These are phyloP conservation scores for Arbacia lixula DNA, from an alignment of 53 echinoderm and acorn worm genomes.

Conservation along the genomic window DNA sequence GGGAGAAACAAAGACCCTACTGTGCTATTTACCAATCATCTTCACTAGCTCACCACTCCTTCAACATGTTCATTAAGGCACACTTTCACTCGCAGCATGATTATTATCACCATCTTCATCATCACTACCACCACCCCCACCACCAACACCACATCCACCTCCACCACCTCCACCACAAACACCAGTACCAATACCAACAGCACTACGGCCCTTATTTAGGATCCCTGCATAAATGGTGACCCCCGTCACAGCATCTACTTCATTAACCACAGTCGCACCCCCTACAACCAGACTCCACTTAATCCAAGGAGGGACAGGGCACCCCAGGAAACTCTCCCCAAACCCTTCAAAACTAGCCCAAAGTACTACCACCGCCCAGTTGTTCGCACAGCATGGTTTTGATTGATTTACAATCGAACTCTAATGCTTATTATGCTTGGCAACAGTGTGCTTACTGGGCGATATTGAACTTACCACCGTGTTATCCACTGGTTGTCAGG, in stretches of 20 bases:
- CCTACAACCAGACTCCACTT: too few relatives aligned
- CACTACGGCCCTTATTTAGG: neutral
- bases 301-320: too few relatives aligned
- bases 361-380: constrained; percentile 1
- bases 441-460: constrained; percentile 18
- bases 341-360: too few relatives aligned
- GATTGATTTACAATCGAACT: constrained; percentile 41
- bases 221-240: neutral
- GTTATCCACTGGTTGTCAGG: too few relatives aligned
- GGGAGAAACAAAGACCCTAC: too few relatives aligned
- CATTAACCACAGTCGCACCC: neutral
- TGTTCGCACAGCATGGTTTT: constrained; percentile 28
- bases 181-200: neutral
- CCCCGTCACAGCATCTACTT: neutral
- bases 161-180: neutral
- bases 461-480: constrained; percentile 31
- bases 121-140: neutral
- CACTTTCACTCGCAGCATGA: neutral
- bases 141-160: constrained; percentile 16
- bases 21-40: too few relatives aligned
- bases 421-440: constrained; percentile 30
- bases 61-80: neutral
- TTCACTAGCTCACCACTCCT: neutral
- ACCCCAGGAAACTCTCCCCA: too few relatives aligned
- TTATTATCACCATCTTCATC: neutral